Conservation (phyloP, 2,888 invertebrate species). For the Thysanoteuthis rhombus region DNA sequence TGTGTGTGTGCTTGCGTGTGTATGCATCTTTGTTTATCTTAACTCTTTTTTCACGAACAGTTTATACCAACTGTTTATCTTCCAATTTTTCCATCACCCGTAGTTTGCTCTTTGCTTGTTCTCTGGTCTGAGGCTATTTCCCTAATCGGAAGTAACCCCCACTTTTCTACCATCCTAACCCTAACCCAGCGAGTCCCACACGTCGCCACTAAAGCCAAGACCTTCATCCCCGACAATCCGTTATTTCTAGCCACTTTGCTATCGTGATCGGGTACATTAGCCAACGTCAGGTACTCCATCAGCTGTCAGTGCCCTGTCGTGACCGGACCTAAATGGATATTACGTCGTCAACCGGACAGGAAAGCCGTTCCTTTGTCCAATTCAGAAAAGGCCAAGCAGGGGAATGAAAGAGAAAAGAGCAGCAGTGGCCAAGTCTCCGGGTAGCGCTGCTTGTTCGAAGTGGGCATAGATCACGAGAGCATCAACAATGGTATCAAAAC, state of each 20-base stretch:
- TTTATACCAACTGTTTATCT: too few relatives aligned
- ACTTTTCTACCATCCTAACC: neutral
- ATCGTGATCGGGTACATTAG: neutral
- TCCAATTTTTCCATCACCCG: neutral
- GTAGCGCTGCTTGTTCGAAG: neutral
- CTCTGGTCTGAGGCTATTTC: too few relatives aligned
- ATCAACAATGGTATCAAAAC: too few relatives aligned
- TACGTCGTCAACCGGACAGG: neutral
- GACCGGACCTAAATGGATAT: neutral
- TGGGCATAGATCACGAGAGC: neutral
- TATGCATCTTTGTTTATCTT: too few relatives aligned
- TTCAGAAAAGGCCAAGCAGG: neutral
- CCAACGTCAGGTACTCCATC: neutral
- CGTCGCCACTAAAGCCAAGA: neutral
- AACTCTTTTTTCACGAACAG: too few relatives aligned
- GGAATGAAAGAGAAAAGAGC: neutral
- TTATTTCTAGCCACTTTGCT: neutral
- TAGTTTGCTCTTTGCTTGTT: neutral
- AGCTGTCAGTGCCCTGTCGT: neutral
- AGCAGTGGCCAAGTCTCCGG: neutral
- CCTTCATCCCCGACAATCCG: too few relatives aligned
- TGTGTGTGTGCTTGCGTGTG: too few relatives aligned
- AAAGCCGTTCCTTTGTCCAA: neutral
- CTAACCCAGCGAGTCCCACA: accelerated
- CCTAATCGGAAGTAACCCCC: neutral